phyloP scores from a whole-genome alignment of 35 echinoderm and acorn worm genomes.

The Ptychodera flava region DNA sequence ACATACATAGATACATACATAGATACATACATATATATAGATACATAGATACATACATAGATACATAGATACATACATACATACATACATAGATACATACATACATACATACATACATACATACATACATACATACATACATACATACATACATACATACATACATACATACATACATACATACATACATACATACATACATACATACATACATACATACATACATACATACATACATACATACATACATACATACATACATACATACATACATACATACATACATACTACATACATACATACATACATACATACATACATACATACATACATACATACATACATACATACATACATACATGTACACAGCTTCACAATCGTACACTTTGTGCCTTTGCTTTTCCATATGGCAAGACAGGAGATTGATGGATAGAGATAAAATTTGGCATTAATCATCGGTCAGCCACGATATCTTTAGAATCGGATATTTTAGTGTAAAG shows the following conservation, averaged over 20 bases:
- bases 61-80: neutral
- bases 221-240: conserved; percentile 2
- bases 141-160: neutral
- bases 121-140: neutral
- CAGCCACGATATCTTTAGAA: no score
- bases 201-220: neutral
- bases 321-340: conserved; percentile 2
- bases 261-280: neutral
- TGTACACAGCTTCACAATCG: no score
- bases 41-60: neutral
- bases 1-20: neutral
- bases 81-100: neutral
- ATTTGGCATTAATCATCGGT: no score
- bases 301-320: conserved; percentile 2
- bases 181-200: neutral
- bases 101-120: neutral
- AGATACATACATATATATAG: neutral
- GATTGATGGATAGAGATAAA: no score
- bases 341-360: neutral
- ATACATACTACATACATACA: neutral
- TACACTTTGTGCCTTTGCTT: no score
- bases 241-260: conserved; percentile 2
- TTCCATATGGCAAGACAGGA: no score
- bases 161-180: neutral
- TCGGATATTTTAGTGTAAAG: no score